phyloP scores from a whole-genome alignment of 2,113 vertebrate genomes.

The Xiphorhynchus elegans region DNA sequence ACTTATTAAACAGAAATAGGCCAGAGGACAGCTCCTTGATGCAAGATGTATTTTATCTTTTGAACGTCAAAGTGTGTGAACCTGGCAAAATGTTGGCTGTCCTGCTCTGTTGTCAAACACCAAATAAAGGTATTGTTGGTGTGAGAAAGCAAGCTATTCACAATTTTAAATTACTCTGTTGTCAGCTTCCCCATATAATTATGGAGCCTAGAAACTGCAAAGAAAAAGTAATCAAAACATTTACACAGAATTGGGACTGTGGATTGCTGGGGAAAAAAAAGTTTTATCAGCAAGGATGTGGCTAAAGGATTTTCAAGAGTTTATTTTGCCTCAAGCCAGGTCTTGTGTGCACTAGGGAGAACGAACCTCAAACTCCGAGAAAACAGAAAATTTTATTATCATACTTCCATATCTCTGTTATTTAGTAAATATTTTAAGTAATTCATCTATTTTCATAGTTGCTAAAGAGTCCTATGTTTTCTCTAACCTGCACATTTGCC shows the following conservation, averaged over 20 bases:
- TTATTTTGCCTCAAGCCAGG: background rate
- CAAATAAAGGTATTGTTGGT: background rate
- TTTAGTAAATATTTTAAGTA: background rate
- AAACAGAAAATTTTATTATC: background rate
- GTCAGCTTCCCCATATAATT: background rate
- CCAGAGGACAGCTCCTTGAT: background rate
- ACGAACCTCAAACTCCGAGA: background rate
- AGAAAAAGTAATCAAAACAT: background rate
- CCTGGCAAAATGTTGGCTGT: background rate
- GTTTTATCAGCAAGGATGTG: background rate
- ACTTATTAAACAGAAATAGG: background rate
- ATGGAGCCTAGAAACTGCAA: background rate
- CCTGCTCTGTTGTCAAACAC: background rate
- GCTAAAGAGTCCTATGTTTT: background rate
- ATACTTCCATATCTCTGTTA: background rate
- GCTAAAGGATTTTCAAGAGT: background rate
- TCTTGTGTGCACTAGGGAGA: background rate
- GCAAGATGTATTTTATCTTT: background rate
- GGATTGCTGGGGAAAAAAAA: background rate
- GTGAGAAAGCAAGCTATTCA: conserved; percentile 11
- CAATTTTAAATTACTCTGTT: conserved; percentile 30
- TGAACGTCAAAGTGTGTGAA: background rate
- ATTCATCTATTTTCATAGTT: background rate
- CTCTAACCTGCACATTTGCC: background rate
- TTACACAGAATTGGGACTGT: background rate